These are phyloP conservation scores for Nyctibius bracteatus DNA, from an alignment of 2,113 vertebrate species.

Conservation along the genomic window DNA sequence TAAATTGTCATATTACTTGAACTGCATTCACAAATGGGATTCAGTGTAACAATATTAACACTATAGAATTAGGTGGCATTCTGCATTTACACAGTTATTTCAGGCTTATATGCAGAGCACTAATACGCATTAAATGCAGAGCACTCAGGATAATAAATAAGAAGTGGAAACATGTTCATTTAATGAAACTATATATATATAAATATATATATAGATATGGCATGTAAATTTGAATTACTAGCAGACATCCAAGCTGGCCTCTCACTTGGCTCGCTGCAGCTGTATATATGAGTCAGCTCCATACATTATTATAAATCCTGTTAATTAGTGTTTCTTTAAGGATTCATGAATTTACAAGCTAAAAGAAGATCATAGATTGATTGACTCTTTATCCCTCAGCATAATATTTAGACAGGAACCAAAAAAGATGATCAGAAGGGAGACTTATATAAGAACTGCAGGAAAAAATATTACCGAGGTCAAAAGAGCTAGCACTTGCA, in stretches of 20 bases:
- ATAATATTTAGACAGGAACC: neutral
- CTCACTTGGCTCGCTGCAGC: neutral
- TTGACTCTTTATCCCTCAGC: neutral
- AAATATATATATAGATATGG: neutral
- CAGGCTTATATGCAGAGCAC: neutral
- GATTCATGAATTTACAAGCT: neutral
- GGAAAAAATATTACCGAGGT: neutral
- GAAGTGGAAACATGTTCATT: neutral
- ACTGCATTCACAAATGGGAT: neutral
- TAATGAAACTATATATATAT: neutral
- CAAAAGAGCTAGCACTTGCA: neutral
- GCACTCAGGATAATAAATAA: neutral
- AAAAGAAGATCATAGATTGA: neutral
- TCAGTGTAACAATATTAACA: neutral
- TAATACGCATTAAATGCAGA: neutral
- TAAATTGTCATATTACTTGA: neutral
- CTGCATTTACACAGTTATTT: neutral
- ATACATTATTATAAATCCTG: neutral
- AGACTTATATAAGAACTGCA: neutral
- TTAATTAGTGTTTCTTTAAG: constrained; percentile 21
- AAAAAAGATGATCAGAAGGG: neutral
- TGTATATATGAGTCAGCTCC: neutral
- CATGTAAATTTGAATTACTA: constrained; percentile 29
- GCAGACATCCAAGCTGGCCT: neutral
- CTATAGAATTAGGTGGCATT: neutral